Evolutionary conservation across 92 coral and sea anemone species (phyloP).

Genomic region (Actinernus sp.): DNA sequence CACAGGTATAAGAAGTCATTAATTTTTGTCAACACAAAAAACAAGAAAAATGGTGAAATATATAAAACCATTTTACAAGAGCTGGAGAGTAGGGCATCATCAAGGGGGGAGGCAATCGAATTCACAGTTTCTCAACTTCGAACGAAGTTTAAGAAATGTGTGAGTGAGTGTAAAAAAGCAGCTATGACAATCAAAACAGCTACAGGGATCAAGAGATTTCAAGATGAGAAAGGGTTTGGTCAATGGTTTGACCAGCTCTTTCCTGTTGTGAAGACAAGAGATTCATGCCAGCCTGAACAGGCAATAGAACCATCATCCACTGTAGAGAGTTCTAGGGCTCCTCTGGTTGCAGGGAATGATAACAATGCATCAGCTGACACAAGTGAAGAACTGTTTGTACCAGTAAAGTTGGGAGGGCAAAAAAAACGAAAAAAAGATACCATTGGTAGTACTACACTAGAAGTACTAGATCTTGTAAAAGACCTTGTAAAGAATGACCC

Average conservation of each 20-base stretch:
- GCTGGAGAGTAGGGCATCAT: conserved; percentile 8
- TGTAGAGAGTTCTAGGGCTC: conserved; percentile 3
- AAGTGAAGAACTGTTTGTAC: conserved; percentile 14
- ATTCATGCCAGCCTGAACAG: too few relatives aligned
- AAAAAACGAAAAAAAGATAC: conserved; percentile 3
- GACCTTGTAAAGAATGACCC: conserved; percentile 7
- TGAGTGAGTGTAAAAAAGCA: conserved; percentile 33
- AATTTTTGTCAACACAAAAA: conserved; percentile 43
- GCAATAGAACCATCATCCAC: conserved; percentile 27
- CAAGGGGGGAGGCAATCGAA: conserved; percentile 27
- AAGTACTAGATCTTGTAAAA: conserved; percentile 6
- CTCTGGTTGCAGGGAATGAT: too few relatives aligned
- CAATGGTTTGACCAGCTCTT: conserved; percentile 39
- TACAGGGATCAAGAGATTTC: conserved; percentile 41
- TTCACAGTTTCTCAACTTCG: conserved; percentile 24
- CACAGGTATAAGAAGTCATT: conserved; percentile 30
- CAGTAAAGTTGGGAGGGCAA: not conserved
- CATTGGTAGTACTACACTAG: not conserved
- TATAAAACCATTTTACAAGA: conserved; percentile 31
- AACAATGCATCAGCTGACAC: not conserved
- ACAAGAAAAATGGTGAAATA: conserved; percentile 39
- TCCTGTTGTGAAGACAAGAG: conserved; percentile 41
- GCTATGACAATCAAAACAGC: conserved; percentile 47
- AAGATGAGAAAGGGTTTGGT: conserved; percentile 50
- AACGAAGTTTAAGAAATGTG: conserved; percentile 35